phyloP scores from a whole-genome alignment of 2,888 invertebrate species.

The Tridacna crocea region DNA sequence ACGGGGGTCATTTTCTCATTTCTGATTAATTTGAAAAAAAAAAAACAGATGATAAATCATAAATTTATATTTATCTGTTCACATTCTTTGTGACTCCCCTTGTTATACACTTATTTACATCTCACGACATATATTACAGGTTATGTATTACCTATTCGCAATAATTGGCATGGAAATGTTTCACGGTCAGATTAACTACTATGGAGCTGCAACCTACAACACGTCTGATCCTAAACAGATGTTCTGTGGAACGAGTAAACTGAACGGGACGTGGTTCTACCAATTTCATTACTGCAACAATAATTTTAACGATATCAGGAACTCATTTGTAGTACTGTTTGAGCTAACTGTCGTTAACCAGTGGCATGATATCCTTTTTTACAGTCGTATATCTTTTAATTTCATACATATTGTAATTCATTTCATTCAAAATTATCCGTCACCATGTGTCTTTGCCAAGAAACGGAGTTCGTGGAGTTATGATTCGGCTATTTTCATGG shows the following conservation, averaged over 20 bases:
- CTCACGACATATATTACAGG: conserved; percentile 71
- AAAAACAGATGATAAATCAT: too few relatives aligned
- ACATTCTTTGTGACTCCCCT: too few relatives aligned
- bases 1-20: too few relatives aligned
- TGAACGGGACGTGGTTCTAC: conserved; percentile 83
- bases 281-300: conserved; percentile 84
- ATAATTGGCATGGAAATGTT: conserved; percentile 85
- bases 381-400: too few relatives aligned
- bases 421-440: too few relatives aligned
- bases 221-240: conserved; percentile 48
- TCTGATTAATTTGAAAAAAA: too few relatives aligned
- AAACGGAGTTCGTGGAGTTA: too few relatives aligned
- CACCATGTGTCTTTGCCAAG: too few relatives aligned
- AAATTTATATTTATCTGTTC: too few relatives aligned
- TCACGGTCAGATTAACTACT: conserved; percentile 78
- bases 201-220: conserved; percentile 71
- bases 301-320: conserved; percentile 85
- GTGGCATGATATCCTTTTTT: conserved; percentile 85
- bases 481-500: too few relatives aligned
- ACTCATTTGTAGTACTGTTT: conserved; percentile 84
- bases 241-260: conserved; percentile 81
- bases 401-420: too few relatives aligned
- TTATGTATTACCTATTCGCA: conserved; percentile 85
- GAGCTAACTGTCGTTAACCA: conserved; percentile 86
- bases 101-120: too few relatives aligned